Percentiles rank a stretch among this genome's conserved stretches.
phyloP scores from a whole-genome alignment of 2,888 invertebrate species.

The Pachycephus smyrnensis region DNA sequence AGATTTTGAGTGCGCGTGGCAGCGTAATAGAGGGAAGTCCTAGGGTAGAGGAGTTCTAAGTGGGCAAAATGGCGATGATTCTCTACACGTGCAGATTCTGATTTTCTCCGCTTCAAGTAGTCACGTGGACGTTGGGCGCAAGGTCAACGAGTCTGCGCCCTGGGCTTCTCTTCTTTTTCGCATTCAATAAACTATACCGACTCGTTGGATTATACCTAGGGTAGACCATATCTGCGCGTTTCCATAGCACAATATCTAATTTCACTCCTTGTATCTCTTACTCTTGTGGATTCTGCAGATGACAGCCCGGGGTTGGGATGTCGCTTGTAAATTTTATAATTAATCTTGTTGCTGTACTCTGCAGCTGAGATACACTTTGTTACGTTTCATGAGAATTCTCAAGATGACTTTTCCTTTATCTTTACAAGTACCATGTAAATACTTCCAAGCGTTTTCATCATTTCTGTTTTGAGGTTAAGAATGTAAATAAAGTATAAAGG shows the following conservation, averaged over 20 bases:
- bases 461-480: neutral
- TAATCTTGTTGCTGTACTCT: neutral
- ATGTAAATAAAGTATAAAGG: neutral
- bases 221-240: neutral
- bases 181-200: neutral
- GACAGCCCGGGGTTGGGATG: neutral
- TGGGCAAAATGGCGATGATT: conserved; percentile 17
- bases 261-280: neutral
- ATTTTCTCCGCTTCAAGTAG: conserved; percentile 14
- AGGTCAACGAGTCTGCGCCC: conserved; percentile 16
- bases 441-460: neutral
- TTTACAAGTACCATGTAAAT: neutral
- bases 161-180: neutral
- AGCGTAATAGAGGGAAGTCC: neutral
- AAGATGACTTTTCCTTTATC: neutral
- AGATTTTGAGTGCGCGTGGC: neutral
- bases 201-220: neutral
- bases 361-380: neutral
- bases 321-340: neutral
- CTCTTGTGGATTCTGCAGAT: neutral
- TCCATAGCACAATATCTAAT: neutral
- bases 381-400: neutral
- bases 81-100: conserved; percentile 20
- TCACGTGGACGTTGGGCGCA: conserved; percentile 20
- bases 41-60: neutral